These are phyloP conservation scores for Cylloceria caligata DNA, from an alignment of 2,888 invertebrate genomes.

Conservation along the genomic window DNA sequence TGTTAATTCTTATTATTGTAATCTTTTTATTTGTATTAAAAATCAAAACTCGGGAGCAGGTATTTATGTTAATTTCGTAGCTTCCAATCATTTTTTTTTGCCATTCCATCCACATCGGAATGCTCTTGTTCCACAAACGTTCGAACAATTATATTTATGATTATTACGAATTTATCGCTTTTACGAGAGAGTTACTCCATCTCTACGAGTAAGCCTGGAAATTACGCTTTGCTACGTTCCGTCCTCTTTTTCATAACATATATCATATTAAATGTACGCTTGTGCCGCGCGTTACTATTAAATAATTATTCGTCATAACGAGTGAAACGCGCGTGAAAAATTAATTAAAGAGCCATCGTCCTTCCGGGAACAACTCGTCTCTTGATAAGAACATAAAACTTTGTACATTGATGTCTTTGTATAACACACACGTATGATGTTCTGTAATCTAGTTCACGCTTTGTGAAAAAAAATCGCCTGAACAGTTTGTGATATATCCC, in stretches of 20 bases:
- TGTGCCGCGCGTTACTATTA: slow-evolving; percentile 32
- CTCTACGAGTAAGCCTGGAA: slow-evolving; percentile 9
- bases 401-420: slow-evolving; percentile 41
- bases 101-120: slow-evolving; percentile 56
- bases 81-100: slow-evolving; percentile 60
- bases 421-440: slow-evolving; percentile 36
- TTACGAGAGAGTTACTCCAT: not conserved
- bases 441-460: slow-evolving; percentile 37
- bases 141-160: too few species aligned
- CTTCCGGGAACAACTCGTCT: slow-evolving; percentile 51
- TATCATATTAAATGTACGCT: slow-evolving; percentile 44
- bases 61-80: slow-evolving; percentile 61
- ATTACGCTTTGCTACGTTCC: slow-evolving; percentile 60
- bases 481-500: slow-evolving; percentile 18
- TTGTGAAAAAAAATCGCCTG: slow-evolving; percentile 36
- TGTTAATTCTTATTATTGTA: slow-evolving; percentile 74
- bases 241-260: slow-evolving; percentile 67
- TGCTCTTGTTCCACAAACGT: slow-evolving; percentile 24
- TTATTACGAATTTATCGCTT: slow-evolving; percentile 14
- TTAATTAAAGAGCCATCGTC: slow-evolving; percentile 32
- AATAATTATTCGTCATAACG: slow-evolving; percentile 23
- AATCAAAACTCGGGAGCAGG: slow-evolving; percentile 71
- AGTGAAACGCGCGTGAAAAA: not conserved
- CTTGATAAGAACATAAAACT: slow-evolving; percentile 18
- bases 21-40: slow-evolving; percentile 80